Evolutionary conservation across 2,888 invertebrate species (phyloP).

Genomic region (Entomobrya proxima): DNA sequence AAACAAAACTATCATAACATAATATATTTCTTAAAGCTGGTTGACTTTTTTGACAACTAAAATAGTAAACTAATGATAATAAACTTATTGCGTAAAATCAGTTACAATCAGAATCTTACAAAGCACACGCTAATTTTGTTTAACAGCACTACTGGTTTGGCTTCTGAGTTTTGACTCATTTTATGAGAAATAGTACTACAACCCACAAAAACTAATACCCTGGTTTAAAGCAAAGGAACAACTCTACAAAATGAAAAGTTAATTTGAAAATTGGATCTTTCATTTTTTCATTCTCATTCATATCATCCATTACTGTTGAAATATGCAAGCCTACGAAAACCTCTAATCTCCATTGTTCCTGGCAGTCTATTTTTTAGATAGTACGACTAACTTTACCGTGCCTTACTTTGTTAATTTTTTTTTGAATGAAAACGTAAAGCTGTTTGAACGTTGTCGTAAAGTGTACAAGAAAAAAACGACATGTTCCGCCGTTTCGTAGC

Average conservation of each 20-base stretch:
- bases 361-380: background rate
- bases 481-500: no score
- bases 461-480: no score
- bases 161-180: background rate
- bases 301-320: background rate
- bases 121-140: background rate
- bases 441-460: no score
- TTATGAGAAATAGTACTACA: background rate
- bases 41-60: background rate
- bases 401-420: no score
- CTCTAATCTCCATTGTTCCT: constrained; percentile 7
- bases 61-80: background rate
- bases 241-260: background rate
- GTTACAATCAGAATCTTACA: background rate
- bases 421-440: no score
- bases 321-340: background rate
- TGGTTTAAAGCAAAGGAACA: no score
- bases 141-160: background rate
- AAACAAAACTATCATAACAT: no score
- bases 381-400: background rate
- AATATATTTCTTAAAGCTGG: background rate
- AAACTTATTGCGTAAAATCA: no score
- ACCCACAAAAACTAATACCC: no score
- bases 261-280: background rate
- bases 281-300: background rate